These are phyloP conservation scores for Formica exsecta DNA, from an alignment of 1,140 invertebrate species.

Conservation along the genomic window DNA sequence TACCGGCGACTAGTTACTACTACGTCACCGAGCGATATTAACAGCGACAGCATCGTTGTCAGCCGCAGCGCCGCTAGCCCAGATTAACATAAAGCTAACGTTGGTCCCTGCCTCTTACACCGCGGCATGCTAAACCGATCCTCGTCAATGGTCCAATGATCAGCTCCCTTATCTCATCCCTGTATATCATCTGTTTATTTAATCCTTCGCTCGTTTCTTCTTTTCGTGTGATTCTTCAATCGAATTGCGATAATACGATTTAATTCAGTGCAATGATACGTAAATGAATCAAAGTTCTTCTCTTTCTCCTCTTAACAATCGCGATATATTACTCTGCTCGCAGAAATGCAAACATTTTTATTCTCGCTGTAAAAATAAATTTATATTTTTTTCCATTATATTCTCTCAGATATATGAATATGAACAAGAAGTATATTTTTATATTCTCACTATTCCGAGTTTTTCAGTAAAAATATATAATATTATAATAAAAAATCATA, in stretches of 20 bases:
- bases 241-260: background rate
- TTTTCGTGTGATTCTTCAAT: background rate
- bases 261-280: background rate
- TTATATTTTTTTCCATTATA: background rate
- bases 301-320: background rate
- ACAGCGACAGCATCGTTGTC: constrained; percentile 84
- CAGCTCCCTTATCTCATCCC: constrained; percentile 59
- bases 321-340: background rate
- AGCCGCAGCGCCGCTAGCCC: constrained; percentile 81
- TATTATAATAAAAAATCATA: background rate
- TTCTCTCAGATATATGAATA: background rate
- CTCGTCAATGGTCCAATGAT: constrained; percentile 63
- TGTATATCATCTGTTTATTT: constrained; percentile 16
- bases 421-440: background rate
- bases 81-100: constrained; percentile 82
- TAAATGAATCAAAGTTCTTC: background rate
- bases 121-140: constrained; percentile 67
- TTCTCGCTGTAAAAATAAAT: background rate
- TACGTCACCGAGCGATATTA: constrained; percentile 84
- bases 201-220: background rate
- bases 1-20: constrained; percentile 82
- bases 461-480: background rate
- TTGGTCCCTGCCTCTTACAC: constrained; percentile 67
- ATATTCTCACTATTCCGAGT: background rate
- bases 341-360: background rate